phyloP scores from a whole-genome alignment of 2,888 invertebrate species.

The Machimus atricapillus region DNA sequence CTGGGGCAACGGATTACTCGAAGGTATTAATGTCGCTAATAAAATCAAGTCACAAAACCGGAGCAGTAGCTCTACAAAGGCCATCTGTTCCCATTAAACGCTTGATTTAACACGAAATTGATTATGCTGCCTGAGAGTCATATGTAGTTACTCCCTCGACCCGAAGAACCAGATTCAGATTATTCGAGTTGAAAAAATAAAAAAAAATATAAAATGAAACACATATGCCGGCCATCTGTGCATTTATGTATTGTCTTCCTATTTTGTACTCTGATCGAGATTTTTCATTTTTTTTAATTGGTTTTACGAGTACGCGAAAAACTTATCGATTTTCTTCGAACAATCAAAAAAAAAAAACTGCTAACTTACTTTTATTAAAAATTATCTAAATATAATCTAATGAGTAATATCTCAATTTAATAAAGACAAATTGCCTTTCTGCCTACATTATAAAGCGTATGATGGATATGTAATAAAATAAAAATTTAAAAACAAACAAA shows the following conservation, averaged over 20 bases:
- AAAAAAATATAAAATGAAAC: not conserved
- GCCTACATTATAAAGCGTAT: too few relatives aligned
- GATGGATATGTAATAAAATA: too few relatives aligned
- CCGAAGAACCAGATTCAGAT: not conserved
- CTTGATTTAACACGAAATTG: not conserved
- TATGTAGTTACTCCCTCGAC: not conserved
- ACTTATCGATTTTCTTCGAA: too few relatives aligned
- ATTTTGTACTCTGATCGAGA: not conserved
- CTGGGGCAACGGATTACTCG: not conserved
- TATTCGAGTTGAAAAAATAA: not conserved
- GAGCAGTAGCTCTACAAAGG: not conserved
- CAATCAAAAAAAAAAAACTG: not conserved
- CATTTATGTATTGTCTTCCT: not conserved
- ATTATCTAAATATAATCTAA: too few relatives aligned
- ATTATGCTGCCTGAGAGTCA: not conserved
- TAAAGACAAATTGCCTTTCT: too few relatives aligned
- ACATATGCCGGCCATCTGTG: not conserved
- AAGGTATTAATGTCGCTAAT: not conserved
- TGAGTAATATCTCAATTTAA: too few relatives aligned
- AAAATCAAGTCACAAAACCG: not conserved
- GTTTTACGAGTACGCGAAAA: not conserved
- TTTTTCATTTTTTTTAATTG: not conserved
- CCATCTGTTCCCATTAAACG: not conserved
- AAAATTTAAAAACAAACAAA: too few relatives aligned
- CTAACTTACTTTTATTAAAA: too few relatives aligned